Conservation (phyloP, 2,888 invertebrate species). For the Neoscelio sp. region DNA sequence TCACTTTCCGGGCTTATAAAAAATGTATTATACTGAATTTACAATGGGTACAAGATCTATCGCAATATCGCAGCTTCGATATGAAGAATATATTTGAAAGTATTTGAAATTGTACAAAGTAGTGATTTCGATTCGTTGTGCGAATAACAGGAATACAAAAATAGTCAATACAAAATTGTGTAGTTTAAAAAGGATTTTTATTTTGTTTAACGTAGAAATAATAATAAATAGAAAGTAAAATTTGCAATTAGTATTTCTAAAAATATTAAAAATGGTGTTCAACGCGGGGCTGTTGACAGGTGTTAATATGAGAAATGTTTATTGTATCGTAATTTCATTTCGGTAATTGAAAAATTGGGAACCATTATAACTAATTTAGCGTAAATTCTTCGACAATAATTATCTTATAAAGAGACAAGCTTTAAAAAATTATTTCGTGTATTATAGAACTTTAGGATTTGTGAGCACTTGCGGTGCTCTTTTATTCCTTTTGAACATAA, state of each 20-base stretch:
- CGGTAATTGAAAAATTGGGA: no score
- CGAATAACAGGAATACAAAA: slow-evolving; percentile 48
- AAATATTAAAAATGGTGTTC: no score
- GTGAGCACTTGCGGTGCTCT: no score
- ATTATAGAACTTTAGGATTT: no score
- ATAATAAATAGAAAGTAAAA: slow-evolving; percentile 4
- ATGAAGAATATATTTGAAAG: slow-evolving; percentile 55
- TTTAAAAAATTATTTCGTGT: no score
- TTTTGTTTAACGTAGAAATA: not conserved
- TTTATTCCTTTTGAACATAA: no score
- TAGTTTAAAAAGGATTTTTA: slow-evolving; percentile 27
- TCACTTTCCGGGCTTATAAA: slow-evolving; percentile 43
- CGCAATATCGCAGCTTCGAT: slow-evolving; percentile 30
- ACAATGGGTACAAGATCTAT: slow-evolving; percentile 45
- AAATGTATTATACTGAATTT: slow-evolving; percentile 56
- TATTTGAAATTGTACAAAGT: slow-evolving; percentile 26
- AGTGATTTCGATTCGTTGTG: slow-evolving; percentile 25
- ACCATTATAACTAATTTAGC: no score
- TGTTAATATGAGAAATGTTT: no score
- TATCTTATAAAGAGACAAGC: no score
- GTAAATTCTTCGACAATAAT: no score
- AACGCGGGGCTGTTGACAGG: no score
- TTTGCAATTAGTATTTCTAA: not conserved
- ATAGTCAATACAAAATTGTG: slow-evolving; percentile 20
- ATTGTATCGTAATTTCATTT: no score